phyloP scores from a whole-genome alignment of 2,888 invertebrate species.

The Gibbula magus region DNA sequence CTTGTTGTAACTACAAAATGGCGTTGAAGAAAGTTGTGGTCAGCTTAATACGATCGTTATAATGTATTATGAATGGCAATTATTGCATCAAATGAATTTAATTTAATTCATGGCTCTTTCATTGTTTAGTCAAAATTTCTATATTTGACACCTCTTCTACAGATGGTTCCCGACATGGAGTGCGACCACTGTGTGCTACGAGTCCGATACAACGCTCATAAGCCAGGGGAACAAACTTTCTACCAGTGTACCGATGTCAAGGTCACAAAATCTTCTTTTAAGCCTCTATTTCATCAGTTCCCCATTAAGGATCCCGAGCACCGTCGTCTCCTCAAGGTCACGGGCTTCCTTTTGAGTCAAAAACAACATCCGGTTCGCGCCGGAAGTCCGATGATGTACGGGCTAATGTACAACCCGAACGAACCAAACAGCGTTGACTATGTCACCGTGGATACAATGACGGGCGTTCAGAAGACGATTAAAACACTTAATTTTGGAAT shows the following conservation, averaged over 20 bases:
- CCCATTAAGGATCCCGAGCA: neutral
- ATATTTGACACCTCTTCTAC: neutral
- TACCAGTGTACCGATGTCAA: slow-evolving; percentile 54
- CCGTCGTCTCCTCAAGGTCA: neutral
- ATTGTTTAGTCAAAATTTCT: too few relatives aligned
- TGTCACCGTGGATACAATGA: slow-evolving; percentile 38
- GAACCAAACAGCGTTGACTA: slow-evolving; percentile 40
- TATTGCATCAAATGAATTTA: too few relatives aligned
- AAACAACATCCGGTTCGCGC: neutral
- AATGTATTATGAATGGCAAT: too few relatives aligned
- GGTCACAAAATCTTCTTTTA: slow-evolving; percentile 31
- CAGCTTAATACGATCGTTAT: too few relatives aligned
- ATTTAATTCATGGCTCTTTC: too few relatives aligned
- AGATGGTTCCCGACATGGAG: slow-evolving; percentile 50
- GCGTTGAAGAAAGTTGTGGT: too few relatives aligned
- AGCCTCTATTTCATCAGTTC: neutral
- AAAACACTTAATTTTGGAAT: slow-evolving; percentile 45
- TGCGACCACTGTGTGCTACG: slow-evolving; percentile 58
- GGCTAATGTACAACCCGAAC: slow-evolving; percentile 49
- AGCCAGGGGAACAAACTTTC: slow-evolving; percentile 57
- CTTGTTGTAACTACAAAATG: too few relatives aligned
- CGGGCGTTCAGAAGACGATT: slow-evolving; percentile 37
- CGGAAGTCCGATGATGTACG: slow-evolving; percentile 35
- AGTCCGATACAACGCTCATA: slow-evolving; percentile 54
- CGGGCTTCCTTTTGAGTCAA: neutral